A percentile compares a stretch with the other conserved stretches of the same genome.
Evolutionary conservation across 2,113 vertebrate species (phyloP).

Genomic region (Sapayoa aenigma): DNA sequence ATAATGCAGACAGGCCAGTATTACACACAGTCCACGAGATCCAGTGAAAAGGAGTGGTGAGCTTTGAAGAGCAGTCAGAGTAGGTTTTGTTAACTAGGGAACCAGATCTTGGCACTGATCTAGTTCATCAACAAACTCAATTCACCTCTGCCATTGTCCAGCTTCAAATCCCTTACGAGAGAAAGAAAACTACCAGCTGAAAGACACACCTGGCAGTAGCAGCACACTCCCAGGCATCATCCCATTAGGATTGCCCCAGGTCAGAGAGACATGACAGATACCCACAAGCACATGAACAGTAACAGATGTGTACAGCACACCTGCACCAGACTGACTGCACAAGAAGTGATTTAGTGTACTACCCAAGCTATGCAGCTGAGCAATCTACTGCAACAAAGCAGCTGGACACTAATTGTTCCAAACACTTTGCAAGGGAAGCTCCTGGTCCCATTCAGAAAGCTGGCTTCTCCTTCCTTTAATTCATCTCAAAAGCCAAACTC

Average conservation of each 20-base stretch:
- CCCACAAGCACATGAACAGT: neutral
- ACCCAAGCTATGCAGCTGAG: neutral
- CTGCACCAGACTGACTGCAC: neutral
- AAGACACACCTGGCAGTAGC: neutral
- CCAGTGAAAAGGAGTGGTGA: neutral
- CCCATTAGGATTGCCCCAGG: neutral
- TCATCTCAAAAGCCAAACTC: neutral
- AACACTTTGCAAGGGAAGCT: neutral
- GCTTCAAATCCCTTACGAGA: neutral
- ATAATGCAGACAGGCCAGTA: neutral
- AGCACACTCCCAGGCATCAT: neutral
- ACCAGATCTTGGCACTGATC: neutral
- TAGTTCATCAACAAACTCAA: neutral
- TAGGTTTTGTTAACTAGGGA: neutral
- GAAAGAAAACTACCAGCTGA: neutral
- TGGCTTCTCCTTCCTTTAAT: neutral
- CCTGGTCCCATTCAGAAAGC: neutral
- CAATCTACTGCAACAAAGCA: neutral
- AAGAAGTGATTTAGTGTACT: neutral
- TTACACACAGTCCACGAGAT: neutral
- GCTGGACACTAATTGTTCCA: neutral
- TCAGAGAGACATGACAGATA: neutral
- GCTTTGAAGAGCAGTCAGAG: neutral
- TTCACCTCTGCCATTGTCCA: neutral
- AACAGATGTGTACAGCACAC: neutral